phyloP scores from a whole-genome alignment of 1,140 invertebrate genomes.

The Papilio polytes region DNA sequence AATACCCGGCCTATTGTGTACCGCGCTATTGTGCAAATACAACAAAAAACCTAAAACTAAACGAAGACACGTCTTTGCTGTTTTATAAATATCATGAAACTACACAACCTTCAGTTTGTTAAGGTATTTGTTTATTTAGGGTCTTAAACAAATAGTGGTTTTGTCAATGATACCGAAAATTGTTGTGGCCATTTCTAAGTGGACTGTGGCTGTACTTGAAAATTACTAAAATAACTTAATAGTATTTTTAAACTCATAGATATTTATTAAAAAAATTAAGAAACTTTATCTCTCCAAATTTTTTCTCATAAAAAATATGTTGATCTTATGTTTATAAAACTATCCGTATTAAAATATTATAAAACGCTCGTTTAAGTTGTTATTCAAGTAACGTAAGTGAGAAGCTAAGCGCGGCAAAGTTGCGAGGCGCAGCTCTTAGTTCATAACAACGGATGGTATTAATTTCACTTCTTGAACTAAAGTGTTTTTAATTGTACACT shows the following conservation, averaged over 20 bases:
- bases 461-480: constrained; percentile 26
- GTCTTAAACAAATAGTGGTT: neutral
- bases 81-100: constrained; percentile 19
- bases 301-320: too few relatives aligned
- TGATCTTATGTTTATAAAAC: too few relatives aligned
- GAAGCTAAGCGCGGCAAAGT: constrained; percentile 19
- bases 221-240: neutral
- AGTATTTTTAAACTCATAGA: too few relatives aligned
- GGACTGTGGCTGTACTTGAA: neutral
- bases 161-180: neutral
- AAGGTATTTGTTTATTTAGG: constrained; percentile 7
- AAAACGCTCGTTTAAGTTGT: constrained; percentile 1
- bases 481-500: constrained; percentile 24
- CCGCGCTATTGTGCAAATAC: constrained; percentile 20
- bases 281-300: too few relatives aligned
- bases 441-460: constrained; percentile 23
- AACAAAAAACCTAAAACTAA: constrained; percentile 1
- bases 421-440: neutral
- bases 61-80: constrained; percentile 14
- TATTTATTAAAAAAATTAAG: too few relatives aligned
- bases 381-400: constrained; percentile 13
- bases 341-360: neutral
- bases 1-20: constrained; percentile 7
- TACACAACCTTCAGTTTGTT: neutral
- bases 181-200: neutral